These are phyloP conservation scores for Garra rufa DNA, from an alignment of 2,113 vertebrate genomes.

Conservation along the genomic window DNA sequence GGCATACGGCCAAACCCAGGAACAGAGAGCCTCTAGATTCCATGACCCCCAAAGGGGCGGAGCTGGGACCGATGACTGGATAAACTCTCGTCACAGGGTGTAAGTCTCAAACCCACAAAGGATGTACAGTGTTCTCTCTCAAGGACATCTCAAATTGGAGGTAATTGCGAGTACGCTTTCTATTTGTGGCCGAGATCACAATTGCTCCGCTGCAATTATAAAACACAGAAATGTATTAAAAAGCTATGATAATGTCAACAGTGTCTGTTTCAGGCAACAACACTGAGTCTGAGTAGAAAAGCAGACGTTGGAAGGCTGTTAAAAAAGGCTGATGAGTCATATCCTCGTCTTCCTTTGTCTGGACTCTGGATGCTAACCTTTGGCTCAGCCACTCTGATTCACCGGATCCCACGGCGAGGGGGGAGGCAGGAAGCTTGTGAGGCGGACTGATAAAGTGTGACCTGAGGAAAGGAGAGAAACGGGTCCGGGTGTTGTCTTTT, in stretches of 20 bases:
- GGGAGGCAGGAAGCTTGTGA: slow-evolving; percentile 66
- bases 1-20: slow-evolving; percentile 39
- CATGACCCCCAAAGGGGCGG: slow-evolving; percentile 33
- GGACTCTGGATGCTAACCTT: slow-evolving; percentile 64
- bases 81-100: slow-evolving; percentile 35
- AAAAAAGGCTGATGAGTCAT: slow-evolving; percentile 60
- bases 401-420: slow-evolving; percentile 45
- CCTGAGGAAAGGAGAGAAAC: slow-evolving; percentile 57
- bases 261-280: not conserved
- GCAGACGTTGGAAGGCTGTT: slow-evolving; percentile 48
- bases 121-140: slow-evolving; percentile 22
- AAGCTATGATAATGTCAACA: slow-evolving; percentile 3
- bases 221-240: slow-evolving; percentile 3
- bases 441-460: slow-evolving; percentile 62
- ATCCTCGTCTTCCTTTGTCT: slow-evolving; percentile 63
- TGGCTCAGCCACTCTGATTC: slow-evolving; percentile 56
- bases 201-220: not conserved
- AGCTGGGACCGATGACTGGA: slow-evolving; percentile 22
- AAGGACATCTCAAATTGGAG: slow-evolving; percentile 34
- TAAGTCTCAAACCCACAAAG: slow-evolving; percentile 34
- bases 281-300: slow-evolving; percentile 35
- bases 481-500: slow-evolving; percentile 51
- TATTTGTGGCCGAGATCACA: not conserved
- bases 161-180: slow-evolving; percentile 2
- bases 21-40: slow-evolving; percentile 42